These are phyloP conservation scores for Catocala fraxini DNA, from an alignment of 2,888 invertebrate species.

Conservation along the genomic window DNA sequence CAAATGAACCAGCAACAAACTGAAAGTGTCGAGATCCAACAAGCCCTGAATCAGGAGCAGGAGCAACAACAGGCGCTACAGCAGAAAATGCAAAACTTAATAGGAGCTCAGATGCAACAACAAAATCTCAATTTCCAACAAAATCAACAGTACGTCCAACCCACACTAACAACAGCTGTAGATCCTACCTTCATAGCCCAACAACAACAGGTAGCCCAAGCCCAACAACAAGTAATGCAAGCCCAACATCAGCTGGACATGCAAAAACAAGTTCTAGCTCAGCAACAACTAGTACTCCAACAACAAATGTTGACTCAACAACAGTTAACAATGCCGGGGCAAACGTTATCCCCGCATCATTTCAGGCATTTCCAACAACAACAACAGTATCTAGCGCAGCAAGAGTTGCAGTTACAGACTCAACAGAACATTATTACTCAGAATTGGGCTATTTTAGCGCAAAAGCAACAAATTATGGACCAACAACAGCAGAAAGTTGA, in stretches of 20 bases:
- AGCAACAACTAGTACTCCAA: slow-evolving; percentile 82
- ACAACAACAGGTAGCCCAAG: slow-evolving; percentile 81
- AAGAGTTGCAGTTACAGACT: slow-evolving; percentile 83
- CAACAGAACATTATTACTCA: slow-evolving; percentile 88
- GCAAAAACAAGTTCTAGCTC: slow-evolving; percentile 82
- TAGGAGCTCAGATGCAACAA: slow-evolving; percentile 72
- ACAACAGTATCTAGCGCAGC: slow-evolving; percentile 85
- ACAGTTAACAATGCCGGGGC: slow-evolving; percentile 78
- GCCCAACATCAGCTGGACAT: slow-evolving; percentile 82
- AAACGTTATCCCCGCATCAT: slow-evolving; percentile 81
- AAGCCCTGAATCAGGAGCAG: slow-evolving; percentile 55
- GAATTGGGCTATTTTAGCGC: slow-evolving; percentile 82
- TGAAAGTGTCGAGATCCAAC: slow-evolving; percentile 60
- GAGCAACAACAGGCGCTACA: slow-evolving; percentile 58
- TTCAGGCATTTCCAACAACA: slow-evolving; percentile 76
- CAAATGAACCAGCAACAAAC: slow-evolving; percentile 57
- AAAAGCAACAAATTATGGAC: slow-evolving; percentile 84
- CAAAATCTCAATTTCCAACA: slow-evolving; percentile 70
- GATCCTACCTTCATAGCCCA: slow-evolving; percentile 76
- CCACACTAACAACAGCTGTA: slow-evolving; percentile 65
- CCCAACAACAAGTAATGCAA: slow-evolving; percentile 79
- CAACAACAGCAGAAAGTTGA: slow-evolving; percentile 85
- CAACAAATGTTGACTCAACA: slow-evolving; percentile 82
- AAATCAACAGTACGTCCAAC: slow-evolving; percentile 72
- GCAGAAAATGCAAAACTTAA: slow-evolving; percentile 73